Evolutionary conservation across 2,888 invertebrate genomes (phyloP).

Genomic region (Cyclophora punctaria): DNA sequence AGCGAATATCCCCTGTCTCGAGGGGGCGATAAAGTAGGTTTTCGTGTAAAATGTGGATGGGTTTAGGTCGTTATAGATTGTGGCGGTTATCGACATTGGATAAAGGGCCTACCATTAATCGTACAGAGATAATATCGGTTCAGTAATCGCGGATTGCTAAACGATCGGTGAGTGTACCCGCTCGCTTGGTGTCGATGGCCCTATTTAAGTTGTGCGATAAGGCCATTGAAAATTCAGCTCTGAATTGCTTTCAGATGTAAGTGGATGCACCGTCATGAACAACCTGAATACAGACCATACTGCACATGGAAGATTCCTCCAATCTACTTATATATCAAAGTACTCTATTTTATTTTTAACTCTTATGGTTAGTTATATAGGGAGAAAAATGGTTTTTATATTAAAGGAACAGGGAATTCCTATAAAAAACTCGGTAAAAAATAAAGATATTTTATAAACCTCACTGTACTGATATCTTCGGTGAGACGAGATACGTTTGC

Average conservation of each 20-base stretch:
- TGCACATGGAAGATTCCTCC: too few species aligned
- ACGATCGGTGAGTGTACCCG: conserved; percentile 55
- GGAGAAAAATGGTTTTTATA: not conserved
- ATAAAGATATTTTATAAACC: too few species aligned
- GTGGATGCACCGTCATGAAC: too few species aligned
- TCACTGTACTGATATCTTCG: too few species aligned
- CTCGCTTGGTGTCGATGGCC: conserved; percentile 41
- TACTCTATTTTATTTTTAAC: too few species aligned
- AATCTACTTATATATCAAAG: too few species aligned
- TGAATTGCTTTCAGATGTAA: too few species aligned
- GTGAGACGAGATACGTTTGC: not conserved
- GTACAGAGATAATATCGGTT: conserved; percentile 63
- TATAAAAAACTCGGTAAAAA: too few species aligned
- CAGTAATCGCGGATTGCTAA: conserved; percentile 67
- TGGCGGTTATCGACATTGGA: conserved; percentile 52
- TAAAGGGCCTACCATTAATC: conserved; percentile 68
- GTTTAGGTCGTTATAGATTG: conserved; percentile 30
- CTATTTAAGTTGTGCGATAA: conserved; percentile 22
- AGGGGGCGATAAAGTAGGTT: conserved; percentile 10
- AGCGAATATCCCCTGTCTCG: conserved; percentile 13
- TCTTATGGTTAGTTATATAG: too few species aligned
- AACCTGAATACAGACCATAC: too few species aligned
- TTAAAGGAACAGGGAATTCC: too few species aligned
- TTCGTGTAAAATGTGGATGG: conserved; percentile 15
- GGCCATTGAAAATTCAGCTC: conserved; percentile 15